These are phyloP conservation scores for Valencia hispanica DNA, from an alignment of 2,797 vertebrate genomes.

Conservation along the genomic window DNA sequence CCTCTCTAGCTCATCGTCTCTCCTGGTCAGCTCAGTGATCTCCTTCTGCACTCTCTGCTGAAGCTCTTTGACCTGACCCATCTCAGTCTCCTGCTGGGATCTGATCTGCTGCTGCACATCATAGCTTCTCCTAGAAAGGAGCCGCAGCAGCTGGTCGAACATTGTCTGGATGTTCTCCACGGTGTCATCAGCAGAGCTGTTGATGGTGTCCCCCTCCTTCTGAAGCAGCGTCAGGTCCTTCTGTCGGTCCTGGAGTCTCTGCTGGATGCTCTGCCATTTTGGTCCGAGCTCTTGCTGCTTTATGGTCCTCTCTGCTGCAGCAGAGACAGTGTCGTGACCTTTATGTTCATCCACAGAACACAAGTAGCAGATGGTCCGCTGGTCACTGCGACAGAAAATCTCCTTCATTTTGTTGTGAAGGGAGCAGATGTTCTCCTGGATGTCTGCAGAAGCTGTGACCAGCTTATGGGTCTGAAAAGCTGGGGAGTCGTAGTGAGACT, in stretches of 20 bases:
- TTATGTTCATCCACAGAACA: slow-evolving; percentile 20
- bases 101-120: slow-evolving; percentile 18
- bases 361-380: slow-evolving; percentile 23
- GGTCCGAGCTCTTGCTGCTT: background rate
- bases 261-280: slow-evolving; percentile 3
- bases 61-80: background rate
- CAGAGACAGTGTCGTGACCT: background rate
- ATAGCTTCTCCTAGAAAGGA: background rate
- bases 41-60: slow-evolving; percentile 13
- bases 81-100: slow-evolving; percentile 14
- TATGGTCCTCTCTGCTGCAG: background rate
- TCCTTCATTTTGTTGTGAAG: slow-evolving; percentile 42
- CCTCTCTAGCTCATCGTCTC: background rate
- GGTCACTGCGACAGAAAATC: slow-evolving; percentile 33
- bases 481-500: slow-evolving; percentile 13
- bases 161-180: background rate
- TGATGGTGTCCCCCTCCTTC: background rate
- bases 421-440: slow-evolving; percentile 35
- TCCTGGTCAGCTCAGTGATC: slow-evolving; percentile 5
- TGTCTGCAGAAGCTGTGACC: background rate
- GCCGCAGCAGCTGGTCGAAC: background rate
- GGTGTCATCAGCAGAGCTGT: background rate
- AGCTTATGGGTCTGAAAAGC: slow-evolving; percentile 38
- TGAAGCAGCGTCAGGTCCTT: slow-evolving; percentile 14
- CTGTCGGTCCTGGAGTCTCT: background rate